Conservation (phyloP, 2,113 vertebrate species). For the Lycocorax pyrrhopterus region DNA sequence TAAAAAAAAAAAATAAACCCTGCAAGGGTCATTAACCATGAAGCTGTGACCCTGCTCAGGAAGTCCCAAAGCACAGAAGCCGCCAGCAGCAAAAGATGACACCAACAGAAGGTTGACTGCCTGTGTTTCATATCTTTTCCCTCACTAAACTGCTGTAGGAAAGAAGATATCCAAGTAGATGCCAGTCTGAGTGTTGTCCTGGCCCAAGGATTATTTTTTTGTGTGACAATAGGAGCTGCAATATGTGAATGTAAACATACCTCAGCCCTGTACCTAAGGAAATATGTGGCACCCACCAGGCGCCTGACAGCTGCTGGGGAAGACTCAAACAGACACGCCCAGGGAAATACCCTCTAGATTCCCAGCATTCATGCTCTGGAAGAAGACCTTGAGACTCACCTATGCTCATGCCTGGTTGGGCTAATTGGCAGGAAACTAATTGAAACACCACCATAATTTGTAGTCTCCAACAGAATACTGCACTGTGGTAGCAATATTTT, state of each 20-base stretch:
- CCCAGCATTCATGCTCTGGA: neutral
- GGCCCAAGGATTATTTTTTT: neutral
- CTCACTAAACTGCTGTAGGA: neutral
- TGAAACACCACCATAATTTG: neutral
- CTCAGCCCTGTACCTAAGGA: neutral
- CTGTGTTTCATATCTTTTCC: neutral
- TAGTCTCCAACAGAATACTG: neutral
- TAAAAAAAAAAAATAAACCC: neutral
- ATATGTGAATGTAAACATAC: neutral
- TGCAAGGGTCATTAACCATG: neutral
- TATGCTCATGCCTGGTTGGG: fast-evolving
- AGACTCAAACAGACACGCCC: neutral
- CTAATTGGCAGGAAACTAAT: neutral
- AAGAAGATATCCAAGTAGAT: neutral
- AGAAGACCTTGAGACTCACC: neutral
- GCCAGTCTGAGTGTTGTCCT: neutral
- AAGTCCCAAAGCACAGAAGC: neutral
- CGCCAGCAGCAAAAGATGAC: neutral
- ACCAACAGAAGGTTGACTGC: neutral
- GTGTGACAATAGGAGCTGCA: neutral
- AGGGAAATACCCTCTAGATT: neutral
- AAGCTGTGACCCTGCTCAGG: neutral
- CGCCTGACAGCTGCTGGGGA: neutral
- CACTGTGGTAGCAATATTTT: neutral
- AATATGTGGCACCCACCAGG: neutral